Conservation (phyloP, 2,888 invertebrate species). For the Lepidochitona cinerea region DNA sequence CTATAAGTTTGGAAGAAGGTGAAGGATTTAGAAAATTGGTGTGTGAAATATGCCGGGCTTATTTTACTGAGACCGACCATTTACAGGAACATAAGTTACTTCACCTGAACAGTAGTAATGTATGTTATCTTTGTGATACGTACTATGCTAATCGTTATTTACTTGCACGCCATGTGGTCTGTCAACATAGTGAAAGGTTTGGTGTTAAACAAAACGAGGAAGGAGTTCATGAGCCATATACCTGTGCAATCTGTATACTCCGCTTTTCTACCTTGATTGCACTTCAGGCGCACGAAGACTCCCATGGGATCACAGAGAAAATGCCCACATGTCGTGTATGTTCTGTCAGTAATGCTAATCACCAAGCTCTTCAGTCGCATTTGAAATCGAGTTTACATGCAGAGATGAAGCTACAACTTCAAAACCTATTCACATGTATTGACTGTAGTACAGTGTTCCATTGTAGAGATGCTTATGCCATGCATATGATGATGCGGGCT, state of each 20-base stretch:
- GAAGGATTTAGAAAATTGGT: conserved; percentile 9
- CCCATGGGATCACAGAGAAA: conserved; percentile 10
- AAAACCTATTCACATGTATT: conserved; percentile 58
- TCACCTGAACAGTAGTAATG: conserved; percentile 45
- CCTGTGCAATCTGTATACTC: conserved; percentile 40
- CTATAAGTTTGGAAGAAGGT: not conserved
- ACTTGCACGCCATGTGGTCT: conserved; percentile 38
- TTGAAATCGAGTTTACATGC: conserved; percentile 34
- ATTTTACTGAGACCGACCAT: conserved; percentile 25
- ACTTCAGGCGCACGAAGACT: not conserved
- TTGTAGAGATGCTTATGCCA: conserved; percentile 69
- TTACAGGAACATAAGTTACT: conserved; percentile 41
- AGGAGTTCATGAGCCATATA: conserved; percentile 20
- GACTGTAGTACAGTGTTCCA: conserved; percentile 66
- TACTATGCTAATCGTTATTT: conserved; percentile 29
- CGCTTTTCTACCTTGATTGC: conserved; percentile 32
- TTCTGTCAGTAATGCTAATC: conserved; percentile 23
- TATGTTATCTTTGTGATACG: conserved; percentile 45
- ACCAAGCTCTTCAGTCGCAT: conserved; percentile 33
- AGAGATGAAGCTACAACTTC: conserved; percentile 37
- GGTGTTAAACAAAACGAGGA: conserved; percentile 20
- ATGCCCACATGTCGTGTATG: conserved; percentile 38
- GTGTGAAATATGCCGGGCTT: conserved; percentile 43
- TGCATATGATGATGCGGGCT: conserved; percentile 70
- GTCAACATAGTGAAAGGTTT: conserved; percentile 25